Conservation (phyloP, 1,140 invertebrate species). For the Dysdera silvatica region DNA sequence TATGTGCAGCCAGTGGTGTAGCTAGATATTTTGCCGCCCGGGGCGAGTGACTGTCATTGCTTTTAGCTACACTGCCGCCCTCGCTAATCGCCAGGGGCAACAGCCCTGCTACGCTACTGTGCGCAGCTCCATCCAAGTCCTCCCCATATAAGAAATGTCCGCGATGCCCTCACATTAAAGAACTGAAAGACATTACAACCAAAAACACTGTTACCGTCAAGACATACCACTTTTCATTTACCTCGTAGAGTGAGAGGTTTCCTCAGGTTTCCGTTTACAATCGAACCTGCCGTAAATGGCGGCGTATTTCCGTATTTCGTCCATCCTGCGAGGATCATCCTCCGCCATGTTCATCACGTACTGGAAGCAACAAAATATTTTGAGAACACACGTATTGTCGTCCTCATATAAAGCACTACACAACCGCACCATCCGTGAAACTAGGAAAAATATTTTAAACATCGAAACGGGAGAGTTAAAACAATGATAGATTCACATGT, state of each 20-base stretch:
- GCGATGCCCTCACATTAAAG: too few relatives aligned
- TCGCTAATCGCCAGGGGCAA: too few relatives aligned
- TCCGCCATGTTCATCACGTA: slow-evolving; percentile 84
- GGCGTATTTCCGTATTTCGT: slow-evolving; percentile 88
- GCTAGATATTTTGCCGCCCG: too few relatives aligned
- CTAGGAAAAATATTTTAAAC: not conserved
- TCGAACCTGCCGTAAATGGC: slow-evolving; percentile 93
- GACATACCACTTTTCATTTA: slow-evolving; percentile 38
- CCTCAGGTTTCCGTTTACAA: slow-evolving; percentile 87
- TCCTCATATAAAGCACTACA: not conserved
- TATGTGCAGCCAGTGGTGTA: too few relatives aligned
- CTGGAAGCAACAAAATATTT: slow-evolving; percentile 42
- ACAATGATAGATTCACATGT: not conserved
- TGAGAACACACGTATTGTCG: not conserved
- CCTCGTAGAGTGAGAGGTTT: slow-evolving; percentile 94
- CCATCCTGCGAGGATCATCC: slow-evolving; percentile 76
- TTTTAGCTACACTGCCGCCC: too few relatives aligned
- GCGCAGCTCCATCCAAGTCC: too few relatives aligned
- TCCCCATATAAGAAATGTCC: too few relatives aligned
- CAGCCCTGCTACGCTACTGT: too few relatives aligned
- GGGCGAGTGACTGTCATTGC: too few relatives aligned
- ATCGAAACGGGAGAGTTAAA: not conserved
- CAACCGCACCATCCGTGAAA: not conserved
- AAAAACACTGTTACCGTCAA: too few relatives aligned
- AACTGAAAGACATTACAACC: too few relatives aligned